Evolutionary conservation across 2,888 invertebrate species (phyloP), one percentile per base, ranked within the genome.

Genomic region (Pollenia griseotomentosa): DNA sequence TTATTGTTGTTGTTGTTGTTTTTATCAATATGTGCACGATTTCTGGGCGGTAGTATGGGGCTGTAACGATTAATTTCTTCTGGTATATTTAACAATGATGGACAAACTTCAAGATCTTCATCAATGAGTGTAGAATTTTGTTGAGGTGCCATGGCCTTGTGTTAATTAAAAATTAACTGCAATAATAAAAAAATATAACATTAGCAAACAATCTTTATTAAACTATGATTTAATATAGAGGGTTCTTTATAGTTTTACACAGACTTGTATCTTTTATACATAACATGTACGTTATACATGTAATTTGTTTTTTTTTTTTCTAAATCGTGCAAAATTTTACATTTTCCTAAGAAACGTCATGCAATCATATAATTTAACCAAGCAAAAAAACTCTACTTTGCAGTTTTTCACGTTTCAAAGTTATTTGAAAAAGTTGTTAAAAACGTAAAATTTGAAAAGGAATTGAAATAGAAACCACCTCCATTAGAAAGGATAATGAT

Each of bases 121-220:
- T 91, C 90, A 89, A 92, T 91, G 86, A 93, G 90, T 77, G 93
- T 93, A 78, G 93, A 93, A 89, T 93, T 93, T 88, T 92, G 92
- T 88, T 91, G 92, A 78, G 91, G 91, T 88, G 92, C 91, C 93
- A 92, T 93, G 88, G 85, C 85, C 0, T 51, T 42, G 14, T 23
- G 33, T 33, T 33, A n/a, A 40, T 2, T 23, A 61, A 68, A 40
- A 40, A 19, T 10, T 46, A 12, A 44, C 83, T 83, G 73, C n/a
- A 85, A 83, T 16, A 51, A 80, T 75, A 55, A 44, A 63, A n/a
- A 75, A 44, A 23, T 12, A 19, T 59, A 46, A 23, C n/a, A 44
- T 40, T 66, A 46, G 2, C 8, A 55, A 55, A n/a, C 40, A 23
- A 11, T 11, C 1, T 40, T 8, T 40, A 2, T 61, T 7, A 48